Evolutionary conservation across 2,113 vertebrate genomes (phyloP), one percentile per base, ranked within the genome.

Genomic region (Anoura caudifer): DNA sequence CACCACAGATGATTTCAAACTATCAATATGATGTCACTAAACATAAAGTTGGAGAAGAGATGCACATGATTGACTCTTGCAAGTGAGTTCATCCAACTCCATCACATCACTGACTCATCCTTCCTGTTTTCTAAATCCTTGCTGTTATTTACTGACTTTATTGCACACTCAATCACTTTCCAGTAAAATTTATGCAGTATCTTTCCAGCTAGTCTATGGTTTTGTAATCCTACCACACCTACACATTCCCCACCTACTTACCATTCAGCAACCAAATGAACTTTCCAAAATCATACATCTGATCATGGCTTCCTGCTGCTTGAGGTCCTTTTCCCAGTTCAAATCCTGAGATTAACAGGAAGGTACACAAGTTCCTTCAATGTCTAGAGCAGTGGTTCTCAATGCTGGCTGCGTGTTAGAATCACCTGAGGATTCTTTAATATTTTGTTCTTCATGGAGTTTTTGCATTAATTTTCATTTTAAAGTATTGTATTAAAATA

Each of bases 221-320:
- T n/a, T 83, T 90, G 65, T 82, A 93, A 93, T 88, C 9, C 26
- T 26, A 45, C 33, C 72, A 75, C 33, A 83, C 9, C 33, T 94
- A 67, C 47, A 16, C 67, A 76, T 65, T 91, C 12, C 38, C 45
- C 36, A 59, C 33, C 26, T 65, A 76, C 41, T 77, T 94, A 85
- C 47, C 24, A 36, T n/a, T 77, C 36, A 95, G 38, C n/a, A 82
- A n/a, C 38, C 80, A 93, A 97, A 91, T 52, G 52, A 81, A 94
- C 7, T 70, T 96, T 75, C 45, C 52, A 69, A 72, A 96, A 82
- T 4, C 43, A 77, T 52, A 31, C 7, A 76, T 69, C 70, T 75
- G 16, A n/a, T 67, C 28, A 36, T 38, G n/a, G 47, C 43, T 90
- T 24, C 87, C 72, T 72, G 43, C 20, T 65, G 4, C 31, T 90